phyloP scores from a whole-genome alignment of 2,797 vertebrate species.

The Naso thynnoides region DNA sequence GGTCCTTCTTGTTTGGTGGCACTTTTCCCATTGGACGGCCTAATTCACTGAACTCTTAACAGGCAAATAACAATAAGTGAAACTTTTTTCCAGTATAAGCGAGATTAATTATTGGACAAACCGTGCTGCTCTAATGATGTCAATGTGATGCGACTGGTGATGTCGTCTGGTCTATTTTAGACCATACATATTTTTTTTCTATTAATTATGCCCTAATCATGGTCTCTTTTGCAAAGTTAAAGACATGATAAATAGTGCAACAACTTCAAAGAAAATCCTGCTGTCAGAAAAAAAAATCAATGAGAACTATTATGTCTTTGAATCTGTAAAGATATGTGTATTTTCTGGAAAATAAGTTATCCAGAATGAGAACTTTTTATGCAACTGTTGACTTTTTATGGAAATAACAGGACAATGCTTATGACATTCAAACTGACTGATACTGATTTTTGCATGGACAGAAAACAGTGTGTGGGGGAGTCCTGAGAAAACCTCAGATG shows the following conservation, averaged over 20 bases:
- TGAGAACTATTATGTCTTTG: not conserved
- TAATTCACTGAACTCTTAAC: not conserved
- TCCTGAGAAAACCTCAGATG: conserved; percentile 70
- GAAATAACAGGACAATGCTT: not conserved
- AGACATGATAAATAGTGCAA: not conserved
- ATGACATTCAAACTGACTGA: not conserved
- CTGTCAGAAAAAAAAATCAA: not conserved
- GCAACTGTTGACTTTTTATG: not conserved
- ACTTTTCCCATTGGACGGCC: not conserved
- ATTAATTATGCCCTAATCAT: not conserved
- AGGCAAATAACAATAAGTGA: too few relatives aligned
- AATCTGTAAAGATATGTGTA: not conserved
- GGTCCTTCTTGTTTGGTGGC: not conserved
- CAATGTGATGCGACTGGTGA: not conserved
- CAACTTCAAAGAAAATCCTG: not conserved
- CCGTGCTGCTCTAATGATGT: not conserved
- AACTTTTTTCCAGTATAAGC: too few relatives aligned
- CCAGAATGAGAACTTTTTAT: not conserved
- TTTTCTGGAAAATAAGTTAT: not conserved
- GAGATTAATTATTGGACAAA: too few relatives aligned
- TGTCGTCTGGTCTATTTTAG: conserved; percentile 1
- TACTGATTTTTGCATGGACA: conserved; percentile 54
- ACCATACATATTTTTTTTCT: not conserved
- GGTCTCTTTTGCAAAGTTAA: not conserved
- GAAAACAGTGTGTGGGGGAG: conserved; percentile 77